Evolutionary conservation across 2,797 vertebrate species (phyloP), one percentile per base, ranked within the genome.

Genomic region (Meriones psammophilus): DNA sequence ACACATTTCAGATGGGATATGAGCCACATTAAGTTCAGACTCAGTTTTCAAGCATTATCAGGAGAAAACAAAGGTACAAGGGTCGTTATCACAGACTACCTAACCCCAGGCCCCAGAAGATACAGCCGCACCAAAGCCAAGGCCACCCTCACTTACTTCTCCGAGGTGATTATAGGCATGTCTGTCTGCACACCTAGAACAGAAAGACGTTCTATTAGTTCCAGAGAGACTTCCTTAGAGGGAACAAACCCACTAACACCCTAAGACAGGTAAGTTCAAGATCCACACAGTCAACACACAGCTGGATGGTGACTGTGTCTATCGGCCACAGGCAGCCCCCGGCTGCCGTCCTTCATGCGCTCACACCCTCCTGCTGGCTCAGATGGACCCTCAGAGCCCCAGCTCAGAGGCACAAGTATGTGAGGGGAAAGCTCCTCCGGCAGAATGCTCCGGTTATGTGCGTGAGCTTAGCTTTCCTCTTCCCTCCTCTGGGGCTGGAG

Each of bases 81-180:
- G 22, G 60, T 73, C 10, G 17, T 24, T 6, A 36, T 3, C 0
- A 58, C 68, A 89, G 79, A 14, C 46, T 36, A 56, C 1, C 74
- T 94, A 66, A 64, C 89, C 78, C 28, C 24, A 81, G 46, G 22
- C 33, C 17, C 28, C 8, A 91, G 33, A 60, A 60, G 46, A 36
- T 28, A 30, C 15, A 64, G 79, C 24, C 54, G 28, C 56, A 68
- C 15, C 28, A 13, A 9, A 91, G 71, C 10, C 69, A 30, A 42
- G 28, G 50, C 42, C 0, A 9, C 8, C 22, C 36, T 64, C 4
- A 99, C 99, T 99, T 98, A 99, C 99, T 99, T 99, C 97, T 98
- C 97, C 58, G 98, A 98, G 0, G 99, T 98, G 92, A 99, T 95
- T 62, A 99, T 98, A 12, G 99, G 99, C 87, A 99, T 78, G 91